Evolutionary conservation across 2,888 invertebrate species (phyloP).

Genomic region (Anoplius nigerrimus): DNA sequence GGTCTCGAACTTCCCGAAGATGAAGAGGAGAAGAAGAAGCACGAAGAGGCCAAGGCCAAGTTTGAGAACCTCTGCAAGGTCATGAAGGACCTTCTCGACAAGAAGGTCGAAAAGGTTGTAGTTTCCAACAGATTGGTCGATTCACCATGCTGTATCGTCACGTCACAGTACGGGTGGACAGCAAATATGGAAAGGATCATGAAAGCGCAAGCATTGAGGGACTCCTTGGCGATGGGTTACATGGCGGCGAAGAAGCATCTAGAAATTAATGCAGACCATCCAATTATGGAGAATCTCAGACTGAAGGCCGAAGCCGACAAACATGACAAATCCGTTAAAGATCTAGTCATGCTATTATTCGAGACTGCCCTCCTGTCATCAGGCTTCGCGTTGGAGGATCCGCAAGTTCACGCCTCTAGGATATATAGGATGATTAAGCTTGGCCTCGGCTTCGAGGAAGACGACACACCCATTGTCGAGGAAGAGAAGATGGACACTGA

Average conservation of each 20-base stretch:
- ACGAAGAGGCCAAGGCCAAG: conserved; percentile 90
- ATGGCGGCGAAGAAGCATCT: conserved; percentile 99
- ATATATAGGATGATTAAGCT: conserved; percentile 99
- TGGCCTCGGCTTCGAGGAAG: conserved; percentile 98
- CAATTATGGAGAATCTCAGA: conserved; percentile 92
- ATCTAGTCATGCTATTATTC: conserved; percentile 94
- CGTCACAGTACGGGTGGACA: conserved; percentile 99
- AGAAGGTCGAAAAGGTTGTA: conserved; percentile 98
- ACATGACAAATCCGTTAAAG: conserved; percentile 99
- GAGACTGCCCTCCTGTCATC: conserved; percentile 97
- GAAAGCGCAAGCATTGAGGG: conserved; percentile 98
- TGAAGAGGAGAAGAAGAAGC: conserved; percentile 97
- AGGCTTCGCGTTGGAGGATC: conserved; percentile 97
- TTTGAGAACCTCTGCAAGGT: conserved; percentile 89
- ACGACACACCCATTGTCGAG: conserved; percentile 85
- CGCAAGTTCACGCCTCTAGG: conserved; percentile 93
- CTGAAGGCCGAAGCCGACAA: conserved; percentile 97
- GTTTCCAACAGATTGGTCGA: conserved; percentile 97
- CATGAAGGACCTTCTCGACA: conserved; percentile 98
- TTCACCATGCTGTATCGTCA: conserved; percentile 99
- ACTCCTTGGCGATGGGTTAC: conserved; percentile 99
- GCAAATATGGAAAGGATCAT: conserved; percentile 99
- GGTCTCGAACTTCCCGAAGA: conserved; percentile 97
- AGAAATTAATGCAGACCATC: conserved; percentile 97
- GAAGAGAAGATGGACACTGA: conserved; percentile 78